These are phyloP conservation scores for Noctilio leporinus DNA, from an alignment of 2,113 vertebrate genomes.

Conservation along the genomic window DNA sequence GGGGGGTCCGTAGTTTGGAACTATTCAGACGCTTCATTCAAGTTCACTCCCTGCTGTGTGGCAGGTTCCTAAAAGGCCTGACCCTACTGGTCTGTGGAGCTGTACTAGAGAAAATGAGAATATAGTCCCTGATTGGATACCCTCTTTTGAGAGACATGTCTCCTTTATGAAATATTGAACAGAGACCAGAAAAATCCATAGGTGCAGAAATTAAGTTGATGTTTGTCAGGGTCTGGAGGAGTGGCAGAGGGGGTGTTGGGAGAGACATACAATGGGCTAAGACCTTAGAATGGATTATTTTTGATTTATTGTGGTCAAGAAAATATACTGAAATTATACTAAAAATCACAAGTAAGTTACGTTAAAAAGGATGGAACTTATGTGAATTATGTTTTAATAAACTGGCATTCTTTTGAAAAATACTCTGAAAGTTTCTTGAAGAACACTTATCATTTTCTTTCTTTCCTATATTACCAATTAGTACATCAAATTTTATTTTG, in stretches of 20 bases:
- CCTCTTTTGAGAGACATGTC: not conserved
- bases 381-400: not conserved
- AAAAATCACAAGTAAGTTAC: not conserved
- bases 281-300: not conserved
- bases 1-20: too few relatives aligned
- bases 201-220: not conserved
- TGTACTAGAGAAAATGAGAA: not conserved
- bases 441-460: not conserved
- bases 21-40: too few relatives aligned
- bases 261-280: not conserved
- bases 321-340: not conserved
- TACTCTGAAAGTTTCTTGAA: not conserved
- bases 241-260: fast-evolving
- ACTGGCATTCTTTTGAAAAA: not conserved
- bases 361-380: not conserved
- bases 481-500: not conserved
- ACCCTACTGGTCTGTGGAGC: too few relatives aligned
- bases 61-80: too few relatives aligned
- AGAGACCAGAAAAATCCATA: not conserved
- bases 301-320: not conserved
- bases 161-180: not conserved
- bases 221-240: not conserved
- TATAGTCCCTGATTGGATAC: not conserved
- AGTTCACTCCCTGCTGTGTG: too few relatives aligned
- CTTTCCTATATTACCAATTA: not conserved